A percentile compares a stretch with the other conserved stretches of the same genome.
phyloP scores from a whole-genome alignment of 2,888 invertebrate genomes.

The Hydriomena furcata region DNA sequence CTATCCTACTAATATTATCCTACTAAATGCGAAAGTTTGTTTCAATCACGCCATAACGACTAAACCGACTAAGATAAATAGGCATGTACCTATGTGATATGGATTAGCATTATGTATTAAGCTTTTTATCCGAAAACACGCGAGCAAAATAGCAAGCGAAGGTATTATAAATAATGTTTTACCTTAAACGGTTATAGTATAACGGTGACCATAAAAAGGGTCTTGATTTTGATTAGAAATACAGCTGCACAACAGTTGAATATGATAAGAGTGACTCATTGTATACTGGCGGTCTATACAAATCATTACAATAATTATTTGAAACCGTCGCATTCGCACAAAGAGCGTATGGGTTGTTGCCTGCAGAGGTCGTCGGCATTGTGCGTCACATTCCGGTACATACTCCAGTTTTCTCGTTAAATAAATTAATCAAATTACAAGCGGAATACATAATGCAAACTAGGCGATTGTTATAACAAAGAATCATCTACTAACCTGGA shows the following conservation, averaged over 20 bases:
- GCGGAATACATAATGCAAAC: slow-evolving; percentile 20
- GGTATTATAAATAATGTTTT: no score
- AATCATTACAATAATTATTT: slow-evolving; percentile 64
- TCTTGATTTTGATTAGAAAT: slow-evolving; percentile 1
- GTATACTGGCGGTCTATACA: slow-evolving; percentile 62
- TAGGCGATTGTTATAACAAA: slow-evolving; percentile 11
- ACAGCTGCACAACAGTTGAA: slow-evolving; percentile 49
- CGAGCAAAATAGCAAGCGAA: no score
- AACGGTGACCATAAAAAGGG: no score
- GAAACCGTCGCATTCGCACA: slow-evolving; percentile 54
- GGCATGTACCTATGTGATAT: no score
- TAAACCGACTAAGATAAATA: no score
- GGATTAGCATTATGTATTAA: no score
- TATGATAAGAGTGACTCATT: slow-evolving; percentile 70
- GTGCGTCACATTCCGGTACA: slow-evolving; percentile 69
- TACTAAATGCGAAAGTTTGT: no score
- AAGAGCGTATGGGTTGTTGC: slow-evolving; percentile 62
- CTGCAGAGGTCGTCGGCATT: slow-evolving; percentile 65
- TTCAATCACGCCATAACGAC: no score
- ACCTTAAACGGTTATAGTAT: no score
- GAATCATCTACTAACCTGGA: slow-evolving; percentile 6
- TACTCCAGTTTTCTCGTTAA: slow-evolving; percentile 49
- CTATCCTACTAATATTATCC: no score
- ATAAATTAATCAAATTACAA: slow-evolving; percentile 49
- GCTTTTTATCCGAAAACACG: no score